phyloP scores from a whole-genome alignment of 2,888 invertebrate genomes.

The Diploptera punctata region DNA sequence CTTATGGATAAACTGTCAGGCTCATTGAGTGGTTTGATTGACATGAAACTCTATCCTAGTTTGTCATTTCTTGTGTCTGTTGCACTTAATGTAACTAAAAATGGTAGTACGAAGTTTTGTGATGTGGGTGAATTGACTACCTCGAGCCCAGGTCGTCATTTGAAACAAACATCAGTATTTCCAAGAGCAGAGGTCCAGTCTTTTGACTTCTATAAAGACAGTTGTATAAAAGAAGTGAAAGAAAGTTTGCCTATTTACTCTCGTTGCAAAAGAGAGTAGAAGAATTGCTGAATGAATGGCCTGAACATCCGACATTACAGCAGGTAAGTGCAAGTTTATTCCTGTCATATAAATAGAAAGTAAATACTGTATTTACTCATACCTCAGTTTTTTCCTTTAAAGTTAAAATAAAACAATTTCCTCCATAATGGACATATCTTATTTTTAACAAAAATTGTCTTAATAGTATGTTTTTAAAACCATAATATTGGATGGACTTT shows the following conservation, averaged over 20 bases:
- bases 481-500: too few species aligned
- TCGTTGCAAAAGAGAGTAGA: too few species aligned
- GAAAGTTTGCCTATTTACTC: too few species aligned
- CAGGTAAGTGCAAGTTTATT: too few species aligned
- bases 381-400: too few species aligned
- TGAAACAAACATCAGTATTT: background rate
- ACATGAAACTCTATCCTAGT: slow-evolving; percentile 62
- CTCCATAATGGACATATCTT: too few species aligned
- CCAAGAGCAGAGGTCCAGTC: background rate
- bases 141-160: background rate
- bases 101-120: background rate
- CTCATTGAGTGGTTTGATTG: slow-evolving; percentile 62
- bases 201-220: slow-evolving; percentile 82
- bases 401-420: too few species aligned
- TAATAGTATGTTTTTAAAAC: too few species aligned
- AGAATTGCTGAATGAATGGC: slow-evolving; percentile 78
- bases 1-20: slow-evolving; percentile 61
- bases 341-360: too few species aligned
- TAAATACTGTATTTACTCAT: too few species aligned
- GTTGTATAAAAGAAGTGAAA: slow-evolving; percentile 79
- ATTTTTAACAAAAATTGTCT: too few species aligned
- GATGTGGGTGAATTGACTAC: background rate
- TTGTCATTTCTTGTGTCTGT: slow-evolving; percentile 61
- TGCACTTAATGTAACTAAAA: slow-evolving; percentile 50
- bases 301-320: slow-evolving; percentile 86